Evolutionary conservation across 2,888 invertebrate species (phyloP).

Genomic region (Scaptomyza parva): DNA sequence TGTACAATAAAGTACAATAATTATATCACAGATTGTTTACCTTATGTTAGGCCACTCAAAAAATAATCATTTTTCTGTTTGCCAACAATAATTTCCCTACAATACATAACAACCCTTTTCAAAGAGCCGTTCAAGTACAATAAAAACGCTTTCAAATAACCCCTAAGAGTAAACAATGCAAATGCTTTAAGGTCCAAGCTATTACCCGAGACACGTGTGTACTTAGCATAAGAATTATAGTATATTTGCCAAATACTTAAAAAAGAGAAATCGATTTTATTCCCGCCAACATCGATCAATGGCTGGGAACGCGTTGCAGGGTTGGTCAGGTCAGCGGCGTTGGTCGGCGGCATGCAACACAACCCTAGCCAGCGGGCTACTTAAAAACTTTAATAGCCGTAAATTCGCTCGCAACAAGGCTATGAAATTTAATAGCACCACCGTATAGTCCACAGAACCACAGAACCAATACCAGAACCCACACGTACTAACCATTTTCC

Average conservation of each 20-base stretch:
- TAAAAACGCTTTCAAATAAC: not conserved
- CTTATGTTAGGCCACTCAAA: too few relatives aligned
- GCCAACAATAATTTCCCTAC: too few relatives aligned
- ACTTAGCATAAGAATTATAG: constrained; percentile 3
- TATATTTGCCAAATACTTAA: not conserved
- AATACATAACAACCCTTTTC: not conserved
- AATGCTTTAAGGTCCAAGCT: not conserved
- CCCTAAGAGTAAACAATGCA: not conserved
- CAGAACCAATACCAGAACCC: constrained; percentile 9
- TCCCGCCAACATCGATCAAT: constrained; percentile 27
- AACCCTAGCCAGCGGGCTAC: constrained; percentile 43
- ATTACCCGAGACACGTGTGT: not conserved
- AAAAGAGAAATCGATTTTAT: constrained; percentile 1
- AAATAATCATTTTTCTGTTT: too few relatives aligned
- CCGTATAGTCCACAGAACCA: constrained; percentile 10
- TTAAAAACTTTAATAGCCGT: constrained; percentile 74
- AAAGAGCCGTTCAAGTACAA: not conserved
- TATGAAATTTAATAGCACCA: constrained; percentile 73
- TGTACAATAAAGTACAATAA: too few relatives aligned
- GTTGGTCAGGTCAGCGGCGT: not conserved
- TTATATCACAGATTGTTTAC: too few relatives aligned
- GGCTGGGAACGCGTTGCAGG: not conserved
- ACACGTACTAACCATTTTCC: constrained; percentile 61
- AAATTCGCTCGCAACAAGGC: constrained; percentile 73
- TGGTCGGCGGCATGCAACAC: not conserved